phyloP scores from a whole-genome alignment of 2,888 invertebrate genomes.

The Oligia strigilis region DNA sequence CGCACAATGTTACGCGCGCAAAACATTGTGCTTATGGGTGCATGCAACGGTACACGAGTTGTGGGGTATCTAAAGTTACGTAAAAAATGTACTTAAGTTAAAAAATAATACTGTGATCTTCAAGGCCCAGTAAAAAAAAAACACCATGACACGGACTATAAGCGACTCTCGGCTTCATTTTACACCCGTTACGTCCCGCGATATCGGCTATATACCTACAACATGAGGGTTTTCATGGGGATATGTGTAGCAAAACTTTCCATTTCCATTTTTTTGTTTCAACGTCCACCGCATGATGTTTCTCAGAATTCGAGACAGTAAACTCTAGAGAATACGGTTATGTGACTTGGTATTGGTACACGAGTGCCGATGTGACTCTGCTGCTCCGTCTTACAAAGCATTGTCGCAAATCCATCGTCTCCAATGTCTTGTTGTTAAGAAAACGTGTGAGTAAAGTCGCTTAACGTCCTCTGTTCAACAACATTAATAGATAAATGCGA shows the following conservation, averaged over 20 bases:
- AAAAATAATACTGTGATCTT: background rate
- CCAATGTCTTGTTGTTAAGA: constrained; percentile 2
- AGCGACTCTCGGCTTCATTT: background rate
- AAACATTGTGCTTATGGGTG: background rate
- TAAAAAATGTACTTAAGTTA: no score
- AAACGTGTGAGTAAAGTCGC: constrained; percentile 10
- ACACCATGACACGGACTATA: background rate
- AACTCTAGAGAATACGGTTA: background rate
- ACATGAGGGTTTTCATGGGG: background rate
- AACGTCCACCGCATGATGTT: background rate
- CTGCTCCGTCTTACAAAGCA: background rate
- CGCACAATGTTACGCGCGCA: background rate
- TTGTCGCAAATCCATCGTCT: background rate
- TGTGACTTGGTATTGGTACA: background rate
- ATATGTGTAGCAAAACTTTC: no score
- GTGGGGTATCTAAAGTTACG: no score
- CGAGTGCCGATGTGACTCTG: background rate
- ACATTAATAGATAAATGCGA: background rate
- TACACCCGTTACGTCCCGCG: no score
- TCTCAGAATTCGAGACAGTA: background rate
- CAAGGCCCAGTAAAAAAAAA: background rate
- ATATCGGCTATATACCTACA: background rate
- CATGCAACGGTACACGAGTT: no score
- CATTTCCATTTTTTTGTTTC: background rate
- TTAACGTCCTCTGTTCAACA: background rate